Evolutionary conservation across 1,140 invertebrate species (phyloP).

Genomic region (Dinothrombium tinctorium): DNA sequence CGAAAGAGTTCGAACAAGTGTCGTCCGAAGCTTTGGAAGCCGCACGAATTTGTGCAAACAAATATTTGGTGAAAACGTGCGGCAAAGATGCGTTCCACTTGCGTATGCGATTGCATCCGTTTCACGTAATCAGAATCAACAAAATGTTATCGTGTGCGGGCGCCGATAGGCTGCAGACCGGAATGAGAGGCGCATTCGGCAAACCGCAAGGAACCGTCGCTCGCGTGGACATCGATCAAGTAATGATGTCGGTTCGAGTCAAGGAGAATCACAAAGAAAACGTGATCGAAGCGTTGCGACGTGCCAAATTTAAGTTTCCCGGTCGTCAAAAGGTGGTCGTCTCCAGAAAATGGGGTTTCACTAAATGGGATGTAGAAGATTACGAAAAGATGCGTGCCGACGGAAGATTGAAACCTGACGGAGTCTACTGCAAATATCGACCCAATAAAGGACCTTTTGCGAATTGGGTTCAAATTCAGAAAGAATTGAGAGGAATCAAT

Average conservation of each 20-base stretch:
- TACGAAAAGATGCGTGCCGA: constrained; percentile 63
- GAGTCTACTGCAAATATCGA: constrained; percentile 76
- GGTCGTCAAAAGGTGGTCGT: constrained; percentile 96
- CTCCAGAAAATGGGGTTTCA: constrained; percentile 97
- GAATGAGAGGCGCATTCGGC: constrained; percentile 98
- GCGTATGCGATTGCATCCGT: constrained; percentile 87
- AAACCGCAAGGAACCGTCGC: constrained; percentile 98
- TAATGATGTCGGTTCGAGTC: constrained; percentile 91
- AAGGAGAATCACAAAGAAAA: constrained; percentile 80
- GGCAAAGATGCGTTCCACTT: constrained; percentile 99
- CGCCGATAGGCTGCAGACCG: constrained; percentile 99
- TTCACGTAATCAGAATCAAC: constrained; percentile 98
- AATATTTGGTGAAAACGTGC: constrained; percentile 65
- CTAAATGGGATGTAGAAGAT: constrained; percentile 72
- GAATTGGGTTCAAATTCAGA: constrained; percentile 36
- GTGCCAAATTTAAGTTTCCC: constrained; percentile 99
- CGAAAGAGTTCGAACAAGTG: constrained; percentile 98
- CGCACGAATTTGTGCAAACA: constrained; percentile 96
- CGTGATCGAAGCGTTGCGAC: constrained; percentile 75
- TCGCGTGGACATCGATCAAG: constrained; percentile 86
- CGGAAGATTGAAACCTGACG: constrained; percentile 65
- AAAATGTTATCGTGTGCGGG: constrained; percentile 99
- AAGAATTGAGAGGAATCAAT: constrained; percentile 2
- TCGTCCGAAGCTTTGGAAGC: constrained; percentile 96
- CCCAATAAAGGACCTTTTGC: constrained; percentile 72